phyloP scores from a whole-genome alignment of 2,797 vertebrate species.

The Coccyzus lansbergi region DNA sequence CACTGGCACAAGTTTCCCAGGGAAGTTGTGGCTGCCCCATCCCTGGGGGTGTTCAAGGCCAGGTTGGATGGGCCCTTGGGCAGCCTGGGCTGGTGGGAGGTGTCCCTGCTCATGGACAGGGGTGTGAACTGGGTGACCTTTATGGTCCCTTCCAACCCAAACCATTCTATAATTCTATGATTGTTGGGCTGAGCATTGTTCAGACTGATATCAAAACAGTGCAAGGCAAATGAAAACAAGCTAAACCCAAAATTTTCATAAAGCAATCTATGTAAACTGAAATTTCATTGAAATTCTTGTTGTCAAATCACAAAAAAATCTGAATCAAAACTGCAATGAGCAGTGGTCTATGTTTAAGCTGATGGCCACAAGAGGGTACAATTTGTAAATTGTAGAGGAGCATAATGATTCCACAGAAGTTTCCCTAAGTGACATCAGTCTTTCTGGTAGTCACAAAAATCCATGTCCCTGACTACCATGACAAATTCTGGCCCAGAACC shows the following conservation, averaged over 20 bases:
- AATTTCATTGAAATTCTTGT: background rate
- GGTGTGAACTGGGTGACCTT: too few species aligned
- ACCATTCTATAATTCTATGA: too few species aligned
- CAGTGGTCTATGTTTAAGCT: background rate
- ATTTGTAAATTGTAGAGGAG: background rate
- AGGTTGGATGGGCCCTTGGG: too few species aligned
- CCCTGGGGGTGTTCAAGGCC: too few species aligned
- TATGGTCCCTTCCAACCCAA: too few species aligned
- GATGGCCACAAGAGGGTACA: conserved; percentile 47
- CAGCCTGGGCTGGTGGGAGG: too few species aligned
- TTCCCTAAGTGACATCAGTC: background rate
- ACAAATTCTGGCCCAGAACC: background rate
- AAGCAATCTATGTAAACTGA: background rate
- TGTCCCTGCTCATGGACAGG: too few species aligned
- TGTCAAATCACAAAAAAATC: background rate
- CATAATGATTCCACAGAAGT: fast-evolving
- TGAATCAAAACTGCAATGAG: background rate
- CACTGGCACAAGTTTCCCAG: too few species aligned
- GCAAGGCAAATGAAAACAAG: background rate
- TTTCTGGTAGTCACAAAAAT: background rate
- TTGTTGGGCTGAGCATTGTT: background rate
- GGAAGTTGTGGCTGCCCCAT: too few species aligned
- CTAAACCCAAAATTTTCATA: background rate
- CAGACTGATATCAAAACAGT: background rate
- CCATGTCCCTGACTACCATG: background rate